Conservation (phyloP, 2,113 vertebrate genomes). For the Microcebus ravelobensis region DNA sequence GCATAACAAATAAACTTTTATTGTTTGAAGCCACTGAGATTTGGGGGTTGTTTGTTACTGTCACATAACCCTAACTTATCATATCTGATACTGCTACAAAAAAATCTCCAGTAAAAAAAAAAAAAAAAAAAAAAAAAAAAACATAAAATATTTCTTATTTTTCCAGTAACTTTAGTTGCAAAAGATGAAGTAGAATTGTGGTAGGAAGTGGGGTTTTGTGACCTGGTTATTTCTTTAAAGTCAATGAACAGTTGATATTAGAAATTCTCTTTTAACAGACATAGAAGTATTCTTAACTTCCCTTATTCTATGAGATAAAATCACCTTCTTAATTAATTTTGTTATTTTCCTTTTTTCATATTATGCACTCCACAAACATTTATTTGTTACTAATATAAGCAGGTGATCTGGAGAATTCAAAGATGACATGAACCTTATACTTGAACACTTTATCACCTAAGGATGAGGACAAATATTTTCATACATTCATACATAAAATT, state of each 20-base stretch:
- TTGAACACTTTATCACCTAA: not conserved
- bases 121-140: not conserved
- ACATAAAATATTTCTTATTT: not conserved
- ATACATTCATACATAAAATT: not conserved
- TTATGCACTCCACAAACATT: not conserved
- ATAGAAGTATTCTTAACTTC: not conserved
- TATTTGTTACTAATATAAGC: not conserved
- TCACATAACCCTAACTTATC: not conserved
- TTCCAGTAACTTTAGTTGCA: not conserved
- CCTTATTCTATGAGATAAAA: not conserved
- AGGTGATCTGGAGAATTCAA: not conserved
- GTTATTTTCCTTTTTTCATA: not conserved
- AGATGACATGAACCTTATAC: not conserved
- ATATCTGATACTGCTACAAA: not conserved
- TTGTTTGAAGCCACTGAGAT: not conserved
- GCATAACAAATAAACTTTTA: not conserved
- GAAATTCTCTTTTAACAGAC: not conserved
- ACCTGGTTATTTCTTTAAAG: not conserved
- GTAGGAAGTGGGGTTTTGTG: fast-evolving
- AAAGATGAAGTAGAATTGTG: not conserved
- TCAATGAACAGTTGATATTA: not conserved
- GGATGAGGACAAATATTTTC: not conserved
- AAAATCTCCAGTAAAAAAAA: not conserved
- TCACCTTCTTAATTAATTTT: not conserved
- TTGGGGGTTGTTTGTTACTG: not conserved